Evolutionary conservation across 2,888 invertebrate species (phyloP), one percentile per base, ranked within the genome.

Genomic region (Caenorhabditis sp.): DNA sequence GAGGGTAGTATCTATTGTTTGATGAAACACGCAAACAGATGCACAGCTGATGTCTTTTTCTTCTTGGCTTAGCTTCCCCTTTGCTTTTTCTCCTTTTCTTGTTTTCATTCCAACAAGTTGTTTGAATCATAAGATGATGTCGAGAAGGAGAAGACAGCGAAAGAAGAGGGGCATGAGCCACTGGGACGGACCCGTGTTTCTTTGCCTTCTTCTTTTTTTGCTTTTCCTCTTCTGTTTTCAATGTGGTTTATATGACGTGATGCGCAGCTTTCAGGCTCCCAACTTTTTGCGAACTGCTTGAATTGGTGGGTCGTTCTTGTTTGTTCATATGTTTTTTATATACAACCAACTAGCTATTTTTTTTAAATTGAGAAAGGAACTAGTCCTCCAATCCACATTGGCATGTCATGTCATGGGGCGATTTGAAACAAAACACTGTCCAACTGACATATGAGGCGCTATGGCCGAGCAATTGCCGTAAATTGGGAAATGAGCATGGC

Each of bases 161-260:
- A 20, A 40, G 22, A 64, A 35, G 53, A 51, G 53, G 44, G 20
- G 47, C n/a, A 51, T 13, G 40, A 50, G 47, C 37, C 18, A 61
- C 20, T 47, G 50, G 61, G 44, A 61, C 32, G 61, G 62, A 64
- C 62, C 69, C 62, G 56, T 78, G 51, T 62, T 70, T 58, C 78
- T 65, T 78, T 58, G 55, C 18, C 47, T n/a, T 44, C 22, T 26
- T 55, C 58, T 78, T 64, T 68, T 60, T 37, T 58, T 37, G 40
- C 65, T 28, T 53, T 32, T 58, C 26, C 35, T 51, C 35, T 51
- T 68, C 77, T 69, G 58, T 78, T 69, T 78, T 65, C 69, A 67
- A 37, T 67, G 76, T 67, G 76, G 76, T 76, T 76, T 76, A 76
- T 67, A 76, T 76, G 76, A 76, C 76, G 76, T 76, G 76, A 71